Base-by-base conservation (phyloP, 2,113 vertebrate genomes). In the Sinocyclocheilus anophthalmus region DNA sequence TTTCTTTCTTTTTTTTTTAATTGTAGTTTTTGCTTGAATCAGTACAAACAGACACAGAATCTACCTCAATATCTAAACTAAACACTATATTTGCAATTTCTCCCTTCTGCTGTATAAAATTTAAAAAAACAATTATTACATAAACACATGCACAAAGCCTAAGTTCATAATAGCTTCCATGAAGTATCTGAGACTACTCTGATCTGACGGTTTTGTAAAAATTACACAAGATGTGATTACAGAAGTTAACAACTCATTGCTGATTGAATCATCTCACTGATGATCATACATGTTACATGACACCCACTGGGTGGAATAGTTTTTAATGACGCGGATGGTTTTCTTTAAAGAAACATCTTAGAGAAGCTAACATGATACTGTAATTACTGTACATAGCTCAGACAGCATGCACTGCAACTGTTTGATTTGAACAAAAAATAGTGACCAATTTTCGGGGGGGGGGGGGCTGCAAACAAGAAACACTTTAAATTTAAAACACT, bases 321-420 rank as follows among this genome's bases (percentile, higher is more conserved):
- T 39, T 39, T 70, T 70, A 70, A 37, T 72, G 33, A n/a, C 0
- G 2, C 0, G 14, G 18, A 73, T 42, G 37, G 10, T 42, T 45
- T 73, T 12, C 37, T 73, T 73, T 73, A 22, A 73, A 73, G 20
- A 42, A 73, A 42, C 37, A 73, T 73, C 70, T 45, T n/a, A 45
- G 37, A 45, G 39, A 73, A 42, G 10, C 10, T 45, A 37, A 20
- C 16, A 33, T 37, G 30, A 70, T 65, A 26, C 24, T 30, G 24
- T 30, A 37, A 37, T 70, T 20, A 37, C 16, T 70, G 7, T 37
- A 70, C 16, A 70, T 70, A 16, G 5, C 13, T 53, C 14, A 3
- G 65, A 69, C 7, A 65, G 61, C 24, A 65, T 69, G 14, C 14
- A 9, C 3, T 18, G 3, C 16, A 70, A 18, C 67, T 20, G 63